A percentile compares a stretch with the other conserved stretches of the same genome.
Evolutionary conservation across 2,888 invertebrate genomes (phyloP).

Genomic region (Heliconius charithonia): DNA sequence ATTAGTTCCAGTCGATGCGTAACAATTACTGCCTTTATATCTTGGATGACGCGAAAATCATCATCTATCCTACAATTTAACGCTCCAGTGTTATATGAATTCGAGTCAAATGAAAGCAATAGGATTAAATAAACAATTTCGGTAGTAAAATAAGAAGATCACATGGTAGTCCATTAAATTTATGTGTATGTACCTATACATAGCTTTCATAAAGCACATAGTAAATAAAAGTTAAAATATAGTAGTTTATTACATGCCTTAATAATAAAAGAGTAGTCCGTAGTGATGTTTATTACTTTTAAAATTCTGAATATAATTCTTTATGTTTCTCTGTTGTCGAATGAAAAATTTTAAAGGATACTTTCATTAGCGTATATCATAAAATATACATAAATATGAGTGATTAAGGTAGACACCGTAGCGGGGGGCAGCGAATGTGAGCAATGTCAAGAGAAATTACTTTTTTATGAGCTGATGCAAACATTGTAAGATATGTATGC

Average conservation of each 20-base stretch:
- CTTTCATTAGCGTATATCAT: slow-evolving; percentile 70
- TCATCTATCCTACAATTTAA: slow-evolving; percentile 78
- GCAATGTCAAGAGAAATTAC: slow-evolving; percentile 64
- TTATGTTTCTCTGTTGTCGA: slow-evolving; percentile 57
- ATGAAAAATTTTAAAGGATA: slow-evolving; percentile 62
- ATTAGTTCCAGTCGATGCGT: slow-evolving; percentile 83
- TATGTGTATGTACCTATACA: not conserved
- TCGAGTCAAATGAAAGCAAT: slow-evolving; percentile 66
- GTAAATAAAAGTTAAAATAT: slow-evolving; percentile 41
- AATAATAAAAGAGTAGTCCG: slow-evolving; percentile 49
- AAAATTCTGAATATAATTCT: slow-evolving; percentile 56
- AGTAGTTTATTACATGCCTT: slow-evolving; percentile 36
- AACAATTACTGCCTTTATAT: slow-evolving; percentile 82
- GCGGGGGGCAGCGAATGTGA: slow-evolving; percentile 61
- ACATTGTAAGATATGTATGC: slow-evolving; percentile 66
- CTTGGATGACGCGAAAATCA: slow-evolving; percentile 82
- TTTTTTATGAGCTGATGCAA: slow-evolving; percentile 68
- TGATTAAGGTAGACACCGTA: slow-evolving; percentile 74
- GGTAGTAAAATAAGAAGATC: not conserved
- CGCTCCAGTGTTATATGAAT: slow-evolving; percentile 71
- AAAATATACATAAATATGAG: slow-evolving; percentile 77
- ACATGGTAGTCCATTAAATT: not conserved
- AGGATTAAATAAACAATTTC: slow-evolving; percentile 28
- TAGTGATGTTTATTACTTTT: slow-evolving; percentile 53
- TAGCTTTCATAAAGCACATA: not conserved